Conservation (phyloP, 2,113 vertebrate species). For the Agapornis roseicollis region DNA sequence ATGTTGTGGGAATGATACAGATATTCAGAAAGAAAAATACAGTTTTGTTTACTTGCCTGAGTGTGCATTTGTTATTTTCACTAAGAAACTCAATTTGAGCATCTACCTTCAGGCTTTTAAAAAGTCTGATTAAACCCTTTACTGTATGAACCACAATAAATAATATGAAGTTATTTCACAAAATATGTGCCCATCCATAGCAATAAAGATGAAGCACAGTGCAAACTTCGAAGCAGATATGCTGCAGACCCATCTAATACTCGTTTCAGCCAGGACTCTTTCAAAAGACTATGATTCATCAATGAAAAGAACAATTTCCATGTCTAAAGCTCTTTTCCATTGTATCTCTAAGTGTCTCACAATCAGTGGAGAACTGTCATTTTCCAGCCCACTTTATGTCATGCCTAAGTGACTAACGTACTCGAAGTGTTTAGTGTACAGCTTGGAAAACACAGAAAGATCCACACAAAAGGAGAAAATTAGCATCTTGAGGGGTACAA, state of each 20-base stretch:
- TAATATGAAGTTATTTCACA: neutral
- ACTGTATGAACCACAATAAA: neutral
- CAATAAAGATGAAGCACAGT: neutral
- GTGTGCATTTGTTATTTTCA: neutral
- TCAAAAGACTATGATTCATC: slow-evolving; percentile 12
- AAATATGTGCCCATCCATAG: neutral
- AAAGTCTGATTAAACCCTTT: neutral
- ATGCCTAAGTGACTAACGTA: slow-evolving; percentile 34
- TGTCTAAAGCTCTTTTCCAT: neutral
- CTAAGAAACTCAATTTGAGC: neutral
- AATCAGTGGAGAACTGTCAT: slow-evolving; percentile 36
- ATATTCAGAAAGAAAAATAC: neutral
- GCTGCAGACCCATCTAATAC: neutral
- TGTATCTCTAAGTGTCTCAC: neutral
- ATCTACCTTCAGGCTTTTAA: neutral
- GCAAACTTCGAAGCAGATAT: neutral
- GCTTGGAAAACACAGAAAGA: slow-evolving; percentile 25
- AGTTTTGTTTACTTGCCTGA: neutral
- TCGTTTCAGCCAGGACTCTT: neutral
- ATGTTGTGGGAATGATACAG: neutral
- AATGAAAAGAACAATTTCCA: slow-evolving; percentile 25
- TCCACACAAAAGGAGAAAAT: slow-evolving; percentile 2
- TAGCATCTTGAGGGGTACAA: neutral
- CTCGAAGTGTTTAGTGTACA: slow-evolving; percentile 20
- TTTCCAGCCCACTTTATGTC: slow-evolving; percentile 49